Base-by-base conservation (phyloP, 2,888 invertebrate species). In the Bombylius major region DNA sequence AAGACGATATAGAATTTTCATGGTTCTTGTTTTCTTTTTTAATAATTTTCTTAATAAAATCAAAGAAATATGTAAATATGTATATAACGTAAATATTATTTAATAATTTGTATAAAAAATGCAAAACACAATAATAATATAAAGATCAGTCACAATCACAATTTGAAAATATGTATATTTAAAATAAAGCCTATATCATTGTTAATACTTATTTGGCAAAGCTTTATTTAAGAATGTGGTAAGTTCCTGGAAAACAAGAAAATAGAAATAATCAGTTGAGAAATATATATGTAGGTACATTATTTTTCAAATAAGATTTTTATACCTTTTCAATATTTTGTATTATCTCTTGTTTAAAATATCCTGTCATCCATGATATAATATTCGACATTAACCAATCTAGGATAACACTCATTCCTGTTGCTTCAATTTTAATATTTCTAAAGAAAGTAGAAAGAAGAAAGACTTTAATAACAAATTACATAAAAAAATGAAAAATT, bases 321-420 rank as follows among this genome's bases (percentile, higher is more conserved):
- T 5, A 47, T 32, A 54, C 54, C 54, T 44, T 36, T 34, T 56
- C 56, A 44, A 56, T 33, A 42, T 34, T 14, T 23, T 13, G 44
- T 3, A 45, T 48, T 12, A 56, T 49, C 12, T 56, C 49, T 32
- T 51, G 31, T 45, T 56, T 56, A 14, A 44, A 56, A 7, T 13
- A 9, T 45, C 56, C 56, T 31, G 52, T 56, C 8, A 56, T 45
- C 51, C 51, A 56, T 4, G 56, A 52, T 13, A 33, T 42, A 31
- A 52, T 52, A 45, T 48, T 36, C 4, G 49, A 52, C 13, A 56
- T 34, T 36, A 56, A 45, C 56, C 56, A 56, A 49, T 56, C 48
- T 52, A 56, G 42, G 23, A 49, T 31, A n/a, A 56, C 42, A 33
- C 48, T 49, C 32, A 56, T 23, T 5, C 56, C 56, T 3, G 56